These are phyloP conservation scores for Bradypus variegatus DNA, from an alignment of 2,797 vertebrate species.

Conservation along the genomic window DNA sequence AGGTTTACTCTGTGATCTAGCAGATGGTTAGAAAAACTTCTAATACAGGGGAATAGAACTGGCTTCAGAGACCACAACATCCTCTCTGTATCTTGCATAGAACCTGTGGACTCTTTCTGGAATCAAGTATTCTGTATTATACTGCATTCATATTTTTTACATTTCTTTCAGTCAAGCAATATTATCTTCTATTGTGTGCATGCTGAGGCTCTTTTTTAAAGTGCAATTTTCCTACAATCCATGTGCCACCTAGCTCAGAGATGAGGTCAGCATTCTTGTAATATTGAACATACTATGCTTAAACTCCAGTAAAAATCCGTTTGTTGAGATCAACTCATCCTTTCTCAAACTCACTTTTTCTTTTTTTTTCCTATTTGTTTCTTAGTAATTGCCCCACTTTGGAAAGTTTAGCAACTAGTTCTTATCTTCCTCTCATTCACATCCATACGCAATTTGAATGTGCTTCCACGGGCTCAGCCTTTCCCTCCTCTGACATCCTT, in stretches of 20 bases:
- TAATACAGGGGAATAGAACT: not conserved
- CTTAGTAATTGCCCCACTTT: not conserved
- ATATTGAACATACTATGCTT: not conserved
- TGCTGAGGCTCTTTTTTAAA: not conserved
- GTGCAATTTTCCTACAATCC: not conserved
- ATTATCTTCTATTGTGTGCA: not conserved
- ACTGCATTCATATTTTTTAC: not conserved
- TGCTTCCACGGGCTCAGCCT: not conserved
- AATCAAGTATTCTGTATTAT: not conserved
- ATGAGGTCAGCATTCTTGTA: not conserved
- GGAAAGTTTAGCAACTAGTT: not conserved
- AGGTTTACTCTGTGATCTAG: not conserved
- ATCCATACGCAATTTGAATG: not conserved
- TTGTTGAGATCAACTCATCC: not conserved
- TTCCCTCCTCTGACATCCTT: not conserved
- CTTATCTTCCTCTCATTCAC: not conserved
- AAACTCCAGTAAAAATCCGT: not conserved
- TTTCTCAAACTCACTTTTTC: not conserved
- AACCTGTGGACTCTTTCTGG: not conserved
- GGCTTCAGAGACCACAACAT: not conserved
- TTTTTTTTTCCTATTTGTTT: not conserved
- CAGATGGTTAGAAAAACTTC: not conserved
- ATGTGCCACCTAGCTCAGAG: not conserved
- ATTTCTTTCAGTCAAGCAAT: not conserved
- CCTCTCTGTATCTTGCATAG: fast-evolving